Conservation (phyloP, 2,888 invertebrate genomes). For the Stenichneumon culpator region DNA sequence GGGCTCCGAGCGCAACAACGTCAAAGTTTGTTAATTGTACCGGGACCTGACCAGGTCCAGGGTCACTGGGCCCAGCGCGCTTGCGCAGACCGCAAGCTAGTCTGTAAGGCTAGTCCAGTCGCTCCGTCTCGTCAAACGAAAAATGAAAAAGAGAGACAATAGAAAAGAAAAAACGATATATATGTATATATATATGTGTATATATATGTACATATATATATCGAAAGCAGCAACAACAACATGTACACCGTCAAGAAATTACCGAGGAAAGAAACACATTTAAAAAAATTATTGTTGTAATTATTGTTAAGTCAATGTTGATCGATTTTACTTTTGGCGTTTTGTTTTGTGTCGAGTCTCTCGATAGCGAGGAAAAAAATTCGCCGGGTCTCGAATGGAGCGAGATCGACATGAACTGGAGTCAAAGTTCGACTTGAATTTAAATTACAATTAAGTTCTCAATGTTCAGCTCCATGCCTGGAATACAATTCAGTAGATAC, state of each 20-base stretch:
- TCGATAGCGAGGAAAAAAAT: background rate
- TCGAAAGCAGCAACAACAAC: slow-evolving; percentile 16
- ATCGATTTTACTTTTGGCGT: slow-evolving; percentile 9
- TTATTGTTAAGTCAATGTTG: slow-evolving; percentile 39
- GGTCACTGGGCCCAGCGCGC: slow-evolving; percentile 84
- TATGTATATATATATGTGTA: background rate
- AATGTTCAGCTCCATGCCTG: background rate
- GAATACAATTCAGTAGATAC: background rate
- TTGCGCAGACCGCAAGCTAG: slow-evolving; percentile 85
- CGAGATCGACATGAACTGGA: background rate
- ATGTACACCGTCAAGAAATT: slow-evolving; percentile 30
- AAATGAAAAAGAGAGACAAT: slow-evolving; percentile 32
- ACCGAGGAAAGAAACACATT: slow-evolving; percentile 36
- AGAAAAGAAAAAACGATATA: slow-evolving; percentile 13
- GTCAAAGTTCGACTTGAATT: no score
- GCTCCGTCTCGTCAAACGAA: slow-evolving; percentile 80
- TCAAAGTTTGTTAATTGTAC: slow-evolving; percentile 71
- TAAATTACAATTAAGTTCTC: no score
- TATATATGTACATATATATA: background rate
- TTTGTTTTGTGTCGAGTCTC: background rate
- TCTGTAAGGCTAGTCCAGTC: slow-evolving; percentile 84
- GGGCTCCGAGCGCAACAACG: slow-evolving; percentile 50
- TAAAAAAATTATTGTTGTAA: slow-evolving; percentile 50
- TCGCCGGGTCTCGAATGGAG: background rate
- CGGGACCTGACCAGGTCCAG: slow-evolving; percentile 80